These are phyloP conservation scores for Ptychobarbus kaznakovi DNA, from an alignment of 2,797 vertebrate genomes.

Conservation along the genomic window DNA sequence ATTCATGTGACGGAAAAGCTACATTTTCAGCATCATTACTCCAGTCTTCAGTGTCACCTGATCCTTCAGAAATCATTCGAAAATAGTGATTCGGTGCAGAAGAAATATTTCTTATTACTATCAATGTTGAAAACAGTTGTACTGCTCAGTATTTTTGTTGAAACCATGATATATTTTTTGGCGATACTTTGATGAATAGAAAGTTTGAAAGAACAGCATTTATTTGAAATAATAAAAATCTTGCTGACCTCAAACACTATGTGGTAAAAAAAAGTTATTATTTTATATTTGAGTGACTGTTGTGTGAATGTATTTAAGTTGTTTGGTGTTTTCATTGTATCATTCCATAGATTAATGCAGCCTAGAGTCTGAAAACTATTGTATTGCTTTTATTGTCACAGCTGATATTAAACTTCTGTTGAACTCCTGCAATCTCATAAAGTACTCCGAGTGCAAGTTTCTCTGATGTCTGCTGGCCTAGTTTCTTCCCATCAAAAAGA, in stretches of 20 bases:
- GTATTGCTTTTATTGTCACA: not conserved
- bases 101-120: not conserved
- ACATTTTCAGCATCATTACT: not conserved
- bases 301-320: not conserved
- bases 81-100: not conserved
- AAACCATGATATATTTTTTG: not conserved
- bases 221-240: not conserved
- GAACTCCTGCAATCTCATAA: not conserved
- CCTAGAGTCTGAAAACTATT: not conserved
- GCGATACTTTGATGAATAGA: not conserved
- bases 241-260: not conserved
- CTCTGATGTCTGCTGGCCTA: conserved; percentile 5
- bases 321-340: not conserved
- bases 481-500: not conserved
- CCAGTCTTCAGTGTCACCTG: not conserved
- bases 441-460: not conserved
- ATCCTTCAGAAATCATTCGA: not conserved
- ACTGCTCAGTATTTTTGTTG: not conserved
- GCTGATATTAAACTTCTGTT: not conserved
- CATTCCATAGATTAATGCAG: not conserved
- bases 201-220: not conserved
- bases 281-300: not conserved
- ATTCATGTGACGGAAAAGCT: not conserved
- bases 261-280: not conserved
- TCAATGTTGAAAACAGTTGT: not conserved